Percentiles rank a stretch among this genome's conserved stretches.
Conservation (phyloP, 2,888 invertebrate species). For the Nyleta sp. region DNA sequence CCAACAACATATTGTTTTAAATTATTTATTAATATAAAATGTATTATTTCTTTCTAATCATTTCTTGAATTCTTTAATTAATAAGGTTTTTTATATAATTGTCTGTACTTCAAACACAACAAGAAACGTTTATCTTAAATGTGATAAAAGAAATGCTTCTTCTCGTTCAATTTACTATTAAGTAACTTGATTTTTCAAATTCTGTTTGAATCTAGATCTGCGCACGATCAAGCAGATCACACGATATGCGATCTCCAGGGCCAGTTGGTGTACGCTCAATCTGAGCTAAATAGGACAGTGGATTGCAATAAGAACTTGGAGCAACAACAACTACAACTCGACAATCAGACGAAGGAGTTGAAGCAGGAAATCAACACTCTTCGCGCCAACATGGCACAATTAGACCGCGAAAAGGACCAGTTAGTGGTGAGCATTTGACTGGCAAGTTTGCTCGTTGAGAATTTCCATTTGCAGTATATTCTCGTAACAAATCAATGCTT, state of each 20-base stretch:
- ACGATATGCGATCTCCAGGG: slow-evolving; percentile 88
- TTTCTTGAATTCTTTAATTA: too few species aligned
- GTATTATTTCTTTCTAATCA: too few species aligned
- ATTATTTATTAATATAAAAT: too few species aligned
- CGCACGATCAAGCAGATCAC: slow-evolving; percentile 91
- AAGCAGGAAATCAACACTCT: slow-evolving; percentile 86
- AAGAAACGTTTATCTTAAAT: too few species aligned
- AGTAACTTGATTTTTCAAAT: background rate
- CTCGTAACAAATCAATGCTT: too few species aligned
- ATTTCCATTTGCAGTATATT: too few species aligned
- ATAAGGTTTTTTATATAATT: too few species aligned
- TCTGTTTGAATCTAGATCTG: slow-evolving; percentile 83
- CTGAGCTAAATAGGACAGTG: slow-evolving; percentile 85
- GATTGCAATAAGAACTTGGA: slow-evolving; percentile 85
- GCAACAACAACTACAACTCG: slow-evolving; percentile 85
- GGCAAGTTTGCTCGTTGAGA: slow-evolving; percentile 1
- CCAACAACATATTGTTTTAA: too few species aligned
- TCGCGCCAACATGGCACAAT: slow-evolving; percentile 85
- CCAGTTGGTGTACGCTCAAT: slow-evolving; percentile 86
- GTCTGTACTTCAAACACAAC: too few species aligned
- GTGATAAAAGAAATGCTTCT: too few species aligned
- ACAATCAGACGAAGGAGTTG: slow-evolving; percentile 85
- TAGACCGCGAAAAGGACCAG: slow-evolving; percentile 89
- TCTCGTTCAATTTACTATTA: too few species aligned
- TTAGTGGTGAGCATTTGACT: slow-evolving; percentile 83